Conservation (phyloP, 2,888 invertebrate species). For the Ctena decussata region DNA sequence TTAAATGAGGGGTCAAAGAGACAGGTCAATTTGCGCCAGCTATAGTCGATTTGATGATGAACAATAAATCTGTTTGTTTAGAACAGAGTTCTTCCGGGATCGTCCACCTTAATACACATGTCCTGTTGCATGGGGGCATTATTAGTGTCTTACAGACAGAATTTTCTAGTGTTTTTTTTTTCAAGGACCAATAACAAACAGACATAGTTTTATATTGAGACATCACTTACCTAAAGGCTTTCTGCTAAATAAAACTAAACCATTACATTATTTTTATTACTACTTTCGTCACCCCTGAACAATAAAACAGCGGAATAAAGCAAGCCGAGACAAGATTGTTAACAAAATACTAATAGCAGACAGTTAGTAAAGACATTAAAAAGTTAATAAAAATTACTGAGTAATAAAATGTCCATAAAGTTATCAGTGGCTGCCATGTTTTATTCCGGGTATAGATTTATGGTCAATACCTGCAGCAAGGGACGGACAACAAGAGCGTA, state of each 20-base stretch:
- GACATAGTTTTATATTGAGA: background rate
- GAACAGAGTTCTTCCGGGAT: too few species aligned
- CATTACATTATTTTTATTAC: constrained; percentile 6
- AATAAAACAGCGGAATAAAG: background rate
- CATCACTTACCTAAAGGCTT: background rate
- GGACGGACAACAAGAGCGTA: too few species aligned
- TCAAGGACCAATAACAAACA: too few species aligned
- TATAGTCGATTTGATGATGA: too few species aligned
- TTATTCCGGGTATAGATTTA: background rate
- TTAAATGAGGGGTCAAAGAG: too few species aligned
- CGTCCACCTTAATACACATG: too few species aligned
- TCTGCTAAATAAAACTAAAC: background rate
- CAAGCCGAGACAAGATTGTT: background rate
- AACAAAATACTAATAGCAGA: background rate
- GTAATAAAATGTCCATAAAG: background rate
- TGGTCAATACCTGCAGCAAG: too few species aligned
- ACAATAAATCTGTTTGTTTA: too few species aligned
- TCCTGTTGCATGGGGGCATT: too few species aligned
- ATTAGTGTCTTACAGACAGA: too few species aligned
- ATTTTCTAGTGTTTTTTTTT: too few species aligned
- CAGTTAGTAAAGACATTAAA: constrained; percentile 7
- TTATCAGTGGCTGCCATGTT: background rate
- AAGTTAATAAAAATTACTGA: constrained; percentile 2
- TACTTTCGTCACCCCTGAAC: background rate
- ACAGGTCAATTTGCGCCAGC: too few species aligned